A percentile compares a stretch with the other conserved stretches of the same genome.
These are phyloP conservation scores for Cinclus cinclus DNA, from an alignment of 2,113 vertebrate genomes.

Conservation along the genomic window DNA sequence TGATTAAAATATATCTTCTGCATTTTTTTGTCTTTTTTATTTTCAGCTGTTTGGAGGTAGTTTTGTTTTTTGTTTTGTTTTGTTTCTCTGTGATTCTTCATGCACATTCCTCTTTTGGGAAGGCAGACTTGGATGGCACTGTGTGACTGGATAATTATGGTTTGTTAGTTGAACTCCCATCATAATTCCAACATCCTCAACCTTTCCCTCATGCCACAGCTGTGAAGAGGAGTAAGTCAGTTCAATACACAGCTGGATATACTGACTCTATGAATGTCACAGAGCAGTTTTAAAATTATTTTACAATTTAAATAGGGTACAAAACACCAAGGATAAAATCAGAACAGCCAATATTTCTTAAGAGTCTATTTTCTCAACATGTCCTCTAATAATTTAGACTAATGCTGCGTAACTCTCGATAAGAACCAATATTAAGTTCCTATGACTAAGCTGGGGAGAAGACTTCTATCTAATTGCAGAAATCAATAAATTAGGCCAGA, in stretches of 20 bases:
- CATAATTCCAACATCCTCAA: neutral
- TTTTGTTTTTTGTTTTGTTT: too few species aligned
- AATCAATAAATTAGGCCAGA: neutral
- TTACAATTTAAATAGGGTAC: neutral
- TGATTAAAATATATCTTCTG: neutral
- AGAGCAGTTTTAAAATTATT: neutral
- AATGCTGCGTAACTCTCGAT: neutral
- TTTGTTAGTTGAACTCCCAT: neutral
- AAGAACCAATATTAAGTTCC: accelerated
- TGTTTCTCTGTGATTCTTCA: accelerated
- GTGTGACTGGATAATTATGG: neutral
- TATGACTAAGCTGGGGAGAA: neutral
- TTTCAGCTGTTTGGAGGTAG: neutral
- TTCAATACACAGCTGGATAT: neutral
- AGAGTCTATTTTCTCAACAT: neutral
- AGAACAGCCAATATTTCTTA: neutral
- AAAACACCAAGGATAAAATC: neutral
- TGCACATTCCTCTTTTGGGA: neutral
- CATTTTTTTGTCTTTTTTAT: neutral
- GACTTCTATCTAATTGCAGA: neutral
- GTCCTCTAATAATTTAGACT: neutral
- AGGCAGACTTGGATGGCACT: neutral
- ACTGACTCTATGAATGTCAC: neutral
- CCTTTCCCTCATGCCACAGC: neutral
- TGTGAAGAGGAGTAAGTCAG: neutral